Evolutionary conservation across 1,140 invertebrate genomes (phyloP).

Genomic region (Pseudomyrmex pallidus): DNA sequence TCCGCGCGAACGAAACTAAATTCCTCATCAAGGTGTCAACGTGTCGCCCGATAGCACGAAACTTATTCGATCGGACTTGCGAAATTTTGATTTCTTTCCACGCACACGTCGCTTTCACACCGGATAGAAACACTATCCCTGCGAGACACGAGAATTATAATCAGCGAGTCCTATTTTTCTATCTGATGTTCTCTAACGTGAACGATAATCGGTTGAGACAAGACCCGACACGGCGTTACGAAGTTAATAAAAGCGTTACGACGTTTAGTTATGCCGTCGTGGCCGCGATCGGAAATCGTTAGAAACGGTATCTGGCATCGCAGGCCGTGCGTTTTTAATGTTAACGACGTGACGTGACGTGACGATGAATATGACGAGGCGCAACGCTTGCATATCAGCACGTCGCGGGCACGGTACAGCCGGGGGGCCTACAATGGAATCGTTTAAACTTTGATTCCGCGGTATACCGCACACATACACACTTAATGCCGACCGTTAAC

Average conservation of each 20-base stretch:
- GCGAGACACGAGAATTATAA: not conserved
- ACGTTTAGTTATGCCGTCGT: not conserved
- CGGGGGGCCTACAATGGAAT: constrained; percentile 60
- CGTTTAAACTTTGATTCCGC: constrained; percentile 68
- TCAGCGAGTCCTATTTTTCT: constrained; percentile 10
- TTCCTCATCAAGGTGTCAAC: not conserved
- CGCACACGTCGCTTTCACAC: not conserved
- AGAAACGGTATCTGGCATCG: constrained; percentile 38
- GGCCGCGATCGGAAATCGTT: constrained; percentile 31
- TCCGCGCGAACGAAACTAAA: not conserved
- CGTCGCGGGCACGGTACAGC: not conserved
- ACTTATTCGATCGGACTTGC: constrained; percentile 5
- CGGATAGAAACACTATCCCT: not conserved
- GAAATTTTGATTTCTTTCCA: constrained; percentile 1
- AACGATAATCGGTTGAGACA: constrained; percentile 30
- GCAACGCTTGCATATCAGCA: constrained; percentile 25
- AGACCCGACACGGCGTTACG: not conserved
- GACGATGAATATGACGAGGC: constrained; percentile 6
- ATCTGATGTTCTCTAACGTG: not conserved
- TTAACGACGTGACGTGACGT: constrained; percentile 41
- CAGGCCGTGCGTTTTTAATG: constrained; percentile 29
- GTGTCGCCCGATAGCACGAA: not conserved
- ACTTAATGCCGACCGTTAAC: constrained; percentile 70
- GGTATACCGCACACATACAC: not conserved
- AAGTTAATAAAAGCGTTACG: constrained; percentile 8